Base-by-base conservation (phyloP, 2,113 vertebrate species). In the Ursus arctos region DNA sequence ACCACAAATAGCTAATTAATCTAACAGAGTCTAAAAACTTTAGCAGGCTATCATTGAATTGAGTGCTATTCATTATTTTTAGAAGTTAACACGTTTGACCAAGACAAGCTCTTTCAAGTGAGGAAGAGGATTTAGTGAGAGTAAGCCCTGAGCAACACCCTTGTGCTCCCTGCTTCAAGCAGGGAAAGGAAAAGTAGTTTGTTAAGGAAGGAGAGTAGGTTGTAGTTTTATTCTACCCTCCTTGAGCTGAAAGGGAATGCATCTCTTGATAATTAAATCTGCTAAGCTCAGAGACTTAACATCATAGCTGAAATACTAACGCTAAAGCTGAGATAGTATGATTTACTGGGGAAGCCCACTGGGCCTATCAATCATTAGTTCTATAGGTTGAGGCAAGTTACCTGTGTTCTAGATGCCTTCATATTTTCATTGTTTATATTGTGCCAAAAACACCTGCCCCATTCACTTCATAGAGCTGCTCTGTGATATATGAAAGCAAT, bases 1-100 rank as follows among this genome's bases (percentile, higher is more conserved):
- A 79, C 9, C 51, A 26, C 33, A 82, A 91, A 59, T 24, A 95
- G 28, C 36, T 55, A 87, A 74, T 96, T 77, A 88, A 94, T 93
- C 83, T 69, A 71, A 67, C 49, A 88, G 40, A 95, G 59, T 88
- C 18, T 28, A 61, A 81, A 81, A 84, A 24, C 6, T 65, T 81
- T n/a, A 63, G 57, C 76, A 88, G 47, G 16, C 31, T 93, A 28
- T 79, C 36, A 49, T 13, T 65, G 63, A 83, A 57, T 36, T 57
- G 14, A 79, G 19, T 95, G 40, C 15, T 90, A 85, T 59, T 49
- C 55, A 28, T 82, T 84, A 26, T 79, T 94, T 94, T 81, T 61
- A 93, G 31, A 91, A n/a, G 47, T 92, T 88, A 85, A 47, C 26
- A 65, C 13, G 40, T 81, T 91, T 79, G n/a, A 67, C 21, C 49